Evolutionary conservation across 1,140 invertebrate genomes (phyloP), one percentile per base, ranked within the genome.

Genomic region (Lysiphlebus fabarum): DNA sequence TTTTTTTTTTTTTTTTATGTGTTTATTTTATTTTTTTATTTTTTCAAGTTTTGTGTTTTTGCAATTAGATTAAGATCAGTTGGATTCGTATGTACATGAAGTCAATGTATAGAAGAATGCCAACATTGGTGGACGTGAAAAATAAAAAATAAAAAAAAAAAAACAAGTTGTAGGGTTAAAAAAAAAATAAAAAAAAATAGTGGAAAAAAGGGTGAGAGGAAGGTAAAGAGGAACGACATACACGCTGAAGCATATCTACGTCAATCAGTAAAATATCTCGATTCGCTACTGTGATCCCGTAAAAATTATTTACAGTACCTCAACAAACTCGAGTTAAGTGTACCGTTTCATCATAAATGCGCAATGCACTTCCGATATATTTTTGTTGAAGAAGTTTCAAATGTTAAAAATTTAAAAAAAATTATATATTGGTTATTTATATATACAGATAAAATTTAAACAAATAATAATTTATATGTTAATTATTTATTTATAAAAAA

Each of bases 271-370:
- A 59, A 59, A 59, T 59, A 59, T 59, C 51, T 59, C 50, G 51
- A 59, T 59, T 51, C 58, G 53, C 58, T 49, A 54, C 50, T 51
- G 51, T 59, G 58, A 59, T 43, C 58, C 58, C 47, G 58, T 59
- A 59, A 59, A 59, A 59, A 59, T 59, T 59, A 51, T 59, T 34
- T 50, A 58, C 56, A 26, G 17, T 26, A 26, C 47, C 47, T 47
- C 37, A 51, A 57, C 58, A 42, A 44, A 48, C 50, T 43, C 43
- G 34, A 43, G 51, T 59, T 59, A 59, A 59, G 58, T 59, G 58
- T 59, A 59, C 58, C 50, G 58, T 59, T 59, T 59, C 58, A n/a
- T 43, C 43, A 51, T 59, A 59, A 59, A 59, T 59, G 58, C 58
- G 58, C 58, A 59, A 53, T 59, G 38, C 37, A 59, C 40, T 59